Conservation (phyloP, 2,797 vertebrate genomes). For the Chaunax sp. region DNA sequence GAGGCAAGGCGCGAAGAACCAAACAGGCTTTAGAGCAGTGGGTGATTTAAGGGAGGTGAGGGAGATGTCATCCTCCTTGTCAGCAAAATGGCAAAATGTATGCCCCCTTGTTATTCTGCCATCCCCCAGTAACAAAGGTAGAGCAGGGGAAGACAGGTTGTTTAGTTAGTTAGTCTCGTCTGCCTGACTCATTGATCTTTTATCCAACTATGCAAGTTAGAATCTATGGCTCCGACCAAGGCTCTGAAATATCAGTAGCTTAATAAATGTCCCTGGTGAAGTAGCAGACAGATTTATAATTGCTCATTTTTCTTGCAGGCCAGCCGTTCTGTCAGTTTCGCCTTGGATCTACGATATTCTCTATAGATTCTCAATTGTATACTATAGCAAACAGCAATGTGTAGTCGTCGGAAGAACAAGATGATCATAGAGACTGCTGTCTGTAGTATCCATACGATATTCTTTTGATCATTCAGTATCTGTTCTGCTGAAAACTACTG, state of each 20-base stretch:
- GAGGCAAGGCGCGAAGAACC: too few species aligned
- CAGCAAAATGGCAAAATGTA: too few species aligned
- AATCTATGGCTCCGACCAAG: neutral
- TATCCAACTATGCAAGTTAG: neutral
- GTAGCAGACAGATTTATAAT: constrained; percentile 1
- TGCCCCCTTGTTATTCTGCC: too few species aligned
- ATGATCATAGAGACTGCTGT: too few species aligned
- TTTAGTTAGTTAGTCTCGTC: neutral
- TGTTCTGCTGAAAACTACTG: too few species aligned
- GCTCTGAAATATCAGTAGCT: constrained; percentile 7
- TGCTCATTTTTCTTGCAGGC: neutral
- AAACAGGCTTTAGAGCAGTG: too few species aligned
- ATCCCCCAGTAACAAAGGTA: neutral
- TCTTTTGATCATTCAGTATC: neutral
- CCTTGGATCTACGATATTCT: neutral
- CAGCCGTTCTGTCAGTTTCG: neutral
- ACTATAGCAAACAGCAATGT: too few species aligned
- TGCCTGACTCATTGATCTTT: neutral
- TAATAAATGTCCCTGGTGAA: neutral
- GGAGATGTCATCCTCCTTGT: too few species aligned
- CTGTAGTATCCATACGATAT: neutral
- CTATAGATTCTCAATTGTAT: neutral
- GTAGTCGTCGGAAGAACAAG: too few species aligned
- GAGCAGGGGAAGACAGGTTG: neutral
- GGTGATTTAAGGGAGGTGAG: too few species aligned